These are phyloP conservation scores for Wiebesia pumilae DNA, from an alignment of 1,140 invertebrate species.

Conservation along the genomic window DNA sequence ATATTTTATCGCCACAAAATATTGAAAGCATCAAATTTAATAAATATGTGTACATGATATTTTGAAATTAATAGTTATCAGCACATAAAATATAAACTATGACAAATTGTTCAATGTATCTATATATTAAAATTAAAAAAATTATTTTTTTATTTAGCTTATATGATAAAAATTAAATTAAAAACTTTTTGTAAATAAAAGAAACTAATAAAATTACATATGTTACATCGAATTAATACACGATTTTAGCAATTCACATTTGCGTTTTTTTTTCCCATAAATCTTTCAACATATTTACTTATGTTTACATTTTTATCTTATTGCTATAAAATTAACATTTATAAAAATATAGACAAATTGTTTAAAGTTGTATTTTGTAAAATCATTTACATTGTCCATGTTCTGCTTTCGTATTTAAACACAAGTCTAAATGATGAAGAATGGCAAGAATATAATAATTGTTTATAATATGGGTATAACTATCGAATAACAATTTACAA, in stretches of 20 bases:
- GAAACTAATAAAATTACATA: neutral
- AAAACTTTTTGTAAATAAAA: neutral
- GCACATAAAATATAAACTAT: neutral
- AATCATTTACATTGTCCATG: constrained; percentile 9
- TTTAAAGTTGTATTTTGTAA: constrained; percentile 44
- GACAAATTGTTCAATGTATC: neutral
- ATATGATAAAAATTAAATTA: neutral
- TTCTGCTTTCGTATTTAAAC: constrained; percentile 42
- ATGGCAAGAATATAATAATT: constrained; percentile 51
- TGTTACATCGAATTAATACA: neutral
- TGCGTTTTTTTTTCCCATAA: neutral
- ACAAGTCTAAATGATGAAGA: constrained; percentile 33
- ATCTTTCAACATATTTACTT: neutral
- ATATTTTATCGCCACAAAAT: neutral
- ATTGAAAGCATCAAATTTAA: neutral
- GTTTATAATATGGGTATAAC: constrained; percentile 52
- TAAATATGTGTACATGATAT: neutral
- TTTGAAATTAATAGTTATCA: neutral
- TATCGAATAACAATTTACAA: constrained; percentile 51
- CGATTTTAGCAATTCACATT: neutral
- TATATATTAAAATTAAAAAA: too few species aligned
- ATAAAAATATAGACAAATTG: neutral
- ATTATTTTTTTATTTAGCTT: constrained; percentile 1
- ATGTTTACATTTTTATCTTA: neutral
- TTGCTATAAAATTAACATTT: constrained; percentile 23